These are phyloP conservation scores for Bombus superbus DNA, from an alignment of 1,140 invertebrate species.

Conservation along the genomic window DNA sequence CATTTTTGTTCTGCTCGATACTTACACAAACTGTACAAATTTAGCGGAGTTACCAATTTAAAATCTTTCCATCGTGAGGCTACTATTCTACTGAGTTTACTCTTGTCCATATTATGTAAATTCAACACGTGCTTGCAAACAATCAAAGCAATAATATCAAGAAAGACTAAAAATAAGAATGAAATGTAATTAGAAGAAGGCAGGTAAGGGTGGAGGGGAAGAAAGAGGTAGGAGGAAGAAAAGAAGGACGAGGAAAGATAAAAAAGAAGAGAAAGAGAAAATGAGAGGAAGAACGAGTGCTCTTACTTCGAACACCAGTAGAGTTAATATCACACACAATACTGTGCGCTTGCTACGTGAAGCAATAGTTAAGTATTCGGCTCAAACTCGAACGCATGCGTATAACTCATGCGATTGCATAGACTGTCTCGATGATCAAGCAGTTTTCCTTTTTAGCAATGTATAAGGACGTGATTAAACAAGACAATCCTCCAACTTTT, in stretches of 20 bases:
- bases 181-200: not conserved
- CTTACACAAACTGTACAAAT: constrained; percentile 13
- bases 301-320: not conserved
- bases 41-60: not conserved
- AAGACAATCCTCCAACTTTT: not conserved
- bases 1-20: not conserved
- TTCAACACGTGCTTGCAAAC: not conserved
- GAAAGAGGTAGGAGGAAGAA: not conserved
- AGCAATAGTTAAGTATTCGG: not conserved
- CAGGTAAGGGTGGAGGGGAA: not conserved
- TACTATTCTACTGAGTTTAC: not conserved
- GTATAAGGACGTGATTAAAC: not conserved
- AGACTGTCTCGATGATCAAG: not conserved
- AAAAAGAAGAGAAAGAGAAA: not conserved
- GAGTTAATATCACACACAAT: not conserved
- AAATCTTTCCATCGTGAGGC: not conserved
- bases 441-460: not conserved
- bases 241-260: no score
- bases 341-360: not conserved
- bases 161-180: not conserved
- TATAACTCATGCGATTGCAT: not conserved
- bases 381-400: constrained; percentile 2
- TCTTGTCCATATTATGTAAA: not conserved
- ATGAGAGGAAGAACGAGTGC: no score
- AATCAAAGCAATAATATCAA: not conserved